A percentile compares a stretch with the other conserved stretches of the same genome.
Evolutionary conservation across 1,140 invertebrate species (phyloP).

Genomic region (Amyelois transitella): DNA sequence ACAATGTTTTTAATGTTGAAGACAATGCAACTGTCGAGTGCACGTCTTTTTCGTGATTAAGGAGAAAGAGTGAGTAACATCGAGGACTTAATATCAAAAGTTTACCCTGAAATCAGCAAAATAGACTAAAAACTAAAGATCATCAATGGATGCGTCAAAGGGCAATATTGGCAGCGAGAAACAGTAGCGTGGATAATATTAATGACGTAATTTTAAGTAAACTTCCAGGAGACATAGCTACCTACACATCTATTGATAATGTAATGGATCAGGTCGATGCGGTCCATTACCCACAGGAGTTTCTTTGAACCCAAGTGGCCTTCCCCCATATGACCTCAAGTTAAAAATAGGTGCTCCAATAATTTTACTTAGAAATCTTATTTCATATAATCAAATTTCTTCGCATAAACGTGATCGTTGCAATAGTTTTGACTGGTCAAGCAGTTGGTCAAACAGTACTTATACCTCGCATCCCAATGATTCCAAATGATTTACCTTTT

Average conservation of each 20-base stretch:
- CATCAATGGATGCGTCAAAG: conserved; percentile 43
- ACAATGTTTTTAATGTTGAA: too few relatives aligned
- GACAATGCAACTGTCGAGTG: too few relatives aligned
- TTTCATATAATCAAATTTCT: conserved; percentile 25
- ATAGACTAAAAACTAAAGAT: conserved; percentile 18
- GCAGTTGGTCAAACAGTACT: conserved; percentile 21
- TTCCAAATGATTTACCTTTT: conserved; percentile 21
- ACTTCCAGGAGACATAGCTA: conserved; percentile 18
- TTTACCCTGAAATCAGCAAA: conserved; percentile 12
- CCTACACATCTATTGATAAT: conserved; percentile 22
- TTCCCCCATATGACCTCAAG: conserved; percentile 18
- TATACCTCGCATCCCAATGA: conserved; percentile 22
- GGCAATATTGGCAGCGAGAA: conserved; percentile 35
- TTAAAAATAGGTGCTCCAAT: conserved; percentile 24
- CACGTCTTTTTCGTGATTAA: conserved; percentile 15
- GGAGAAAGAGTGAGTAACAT: conserved; percentile 20
- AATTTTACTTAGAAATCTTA: conserved; percentile 27
- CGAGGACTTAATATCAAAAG: conserved; percentile 16
- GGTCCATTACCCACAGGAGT: conserved; percentile 22
- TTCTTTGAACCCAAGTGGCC: conserved; percentile 19
- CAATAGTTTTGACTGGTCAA: conserved; percentile 24
- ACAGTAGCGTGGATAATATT: conserved; percentile 17
- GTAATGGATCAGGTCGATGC: conserved; percentile 24
- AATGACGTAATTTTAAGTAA: conserved; percentile 18
- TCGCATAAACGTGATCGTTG: conserved; percentile 22